Conservation (phyloP, 1,140 invertebrate species). For the Liolophura sinensis region DNA sequence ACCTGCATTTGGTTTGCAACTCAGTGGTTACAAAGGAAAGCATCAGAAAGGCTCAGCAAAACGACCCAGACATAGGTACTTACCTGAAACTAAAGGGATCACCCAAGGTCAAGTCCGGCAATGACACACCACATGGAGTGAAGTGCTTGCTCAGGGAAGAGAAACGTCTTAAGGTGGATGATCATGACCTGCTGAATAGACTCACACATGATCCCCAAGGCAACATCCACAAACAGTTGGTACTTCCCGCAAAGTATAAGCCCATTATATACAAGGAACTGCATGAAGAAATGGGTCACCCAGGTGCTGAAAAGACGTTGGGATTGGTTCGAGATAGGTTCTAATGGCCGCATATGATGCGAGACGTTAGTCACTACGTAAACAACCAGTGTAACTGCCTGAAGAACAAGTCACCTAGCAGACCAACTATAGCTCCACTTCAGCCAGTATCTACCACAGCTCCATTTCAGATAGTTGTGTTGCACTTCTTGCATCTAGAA, state of each 20-base stretch:
- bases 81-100: too few relatives aligned
- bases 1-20: not conserved
- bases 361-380: conserved; percentile 8
- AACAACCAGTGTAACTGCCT: conserved; percentile 30
- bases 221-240: conserved; percentile 10
- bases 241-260: conserved; percentile 10
- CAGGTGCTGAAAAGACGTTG: conserved; percentile 42
- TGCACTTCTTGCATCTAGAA: conserved; percentile 19
- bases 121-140: too few relatives aligned
- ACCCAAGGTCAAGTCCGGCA: too few relatives aligned
- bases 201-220: not conserved
- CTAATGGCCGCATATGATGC: conserved; percentile 41
- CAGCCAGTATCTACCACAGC: conserved; percentile 10
- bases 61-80: too few relatives aligned
- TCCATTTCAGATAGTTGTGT: conserved; percentile 14
- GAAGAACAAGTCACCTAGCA: conserved; percentile 23
- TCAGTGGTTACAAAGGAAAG: not conserved
- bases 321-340: conserved; percentile 55
- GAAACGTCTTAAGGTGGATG: too few relatives aligned
- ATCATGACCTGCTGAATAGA: not conserved
- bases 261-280: conserved; percentile 4
- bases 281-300: conserved; percentile 16
- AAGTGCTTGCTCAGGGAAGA: too few relatives aligned
- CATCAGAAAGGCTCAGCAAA: too few relatives aligned
- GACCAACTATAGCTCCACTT: conserved; percentile 9